Percentiles rank a stretch among this genome's conserved stretches.
These are phyloP conservation scores for Aphelinus atriplicis DNA, from an alignment of 1,140 invertebrate genomes.

Conservation along the genomic window DNA sequence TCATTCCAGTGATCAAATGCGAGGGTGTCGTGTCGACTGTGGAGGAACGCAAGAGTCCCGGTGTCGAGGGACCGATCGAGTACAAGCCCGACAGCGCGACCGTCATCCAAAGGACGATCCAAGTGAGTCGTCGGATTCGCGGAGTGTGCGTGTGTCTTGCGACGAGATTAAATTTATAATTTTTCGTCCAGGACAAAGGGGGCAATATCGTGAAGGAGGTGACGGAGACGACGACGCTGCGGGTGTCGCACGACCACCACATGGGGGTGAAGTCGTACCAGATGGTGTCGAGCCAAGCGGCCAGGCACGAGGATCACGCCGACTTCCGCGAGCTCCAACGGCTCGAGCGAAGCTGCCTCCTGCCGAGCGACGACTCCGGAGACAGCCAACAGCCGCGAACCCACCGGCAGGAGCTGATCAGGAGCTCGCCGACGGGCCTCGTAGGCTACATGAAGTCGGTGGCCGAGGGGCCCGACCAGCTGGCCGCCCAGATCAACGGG, in stretches of 20 bases:
- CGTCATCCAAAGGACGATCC: constrained; percentile 33
- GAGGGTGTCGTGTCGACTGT: background rate
- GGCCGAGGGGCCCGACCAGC: background rate
- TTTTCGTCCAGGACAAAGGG: constrained; percentile 51
- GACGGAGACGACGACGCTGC: constrained; percentile 68
- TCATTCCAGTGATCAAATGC: constrained; percentile 10
- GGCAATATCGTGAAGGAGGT: constrained; percentile 67
- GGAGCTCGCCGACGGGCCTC: background rate
- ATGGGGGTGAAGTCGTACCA: constrained; percentile 68
- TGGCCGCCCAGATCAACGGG: background rate
- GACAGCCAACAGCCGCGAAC: background rate
- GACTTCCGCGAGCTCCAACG: constrained; percentile 51
- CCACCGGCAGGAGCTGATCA: constrained; percentile 2
- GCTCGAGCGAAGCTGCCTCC: constrained; percentile 27
- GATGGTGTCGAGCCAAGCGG: constrained; percentile 64
- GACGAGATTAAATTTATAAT: too few species aligned
- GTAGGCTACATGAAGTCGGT: constrained; percentile 5
- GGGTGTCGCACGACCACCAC: constrained; percentile 67
- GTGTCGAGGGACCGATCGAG: constrained; percentile 26
- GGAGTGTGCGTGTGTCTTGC: too few species aligned
- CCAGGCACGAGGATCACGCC: constrained; percentile 56
- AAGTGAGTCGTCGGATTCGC: constrained; percentile 30
- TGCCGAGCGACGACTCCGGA: background rate
- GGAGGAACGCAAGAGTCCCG: background rate
- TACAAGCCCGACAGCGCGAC: constrained; percentile 25